Evolutionary conservation across 2,797 vertebrate genomes (phyloP), one percentile per base, ranked within the genome.

Genomic region (Dendrocincla fuliginosa): DNA sequence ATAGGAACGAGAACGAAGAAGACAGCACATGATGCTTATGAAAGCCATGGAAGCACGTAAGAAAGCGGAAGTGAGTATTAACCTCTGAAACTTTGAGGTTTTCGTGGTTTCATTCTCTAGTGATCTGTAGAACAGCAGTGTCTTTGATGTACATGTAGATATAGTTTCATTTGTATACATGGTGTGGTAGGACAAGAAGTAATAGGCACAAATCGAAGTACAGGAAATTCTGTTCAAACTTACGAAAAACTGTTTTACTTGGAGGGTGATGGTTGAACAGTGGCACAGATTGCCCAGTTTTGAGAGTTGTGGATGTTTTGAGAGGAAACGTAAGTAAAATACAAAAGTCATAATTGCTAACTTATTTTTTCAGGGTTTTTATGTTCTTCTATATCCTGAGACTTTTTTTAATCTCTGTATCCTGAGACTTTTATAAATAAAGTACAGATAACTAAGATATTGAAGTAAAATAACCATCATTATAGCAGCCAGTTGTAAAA

Each of bases 1-100:
- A 94, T 98, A 99, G 99, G 99, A 99, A 89, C 98, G 98, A 90
- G 99, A 99, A 95, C 98, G 99, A 95, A 98, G 99, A 77, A 97
- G 98, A 77, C 99, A 99, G 89, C 99, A 99, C 90, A 98, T 99
- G 98, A 99, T 99, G 98, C 98, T 99, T 65, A 98, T 99, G 98
- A 99, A 99, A 98, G 99, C 99, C 71, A 98, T 99, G 97, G 99
- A 99, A 92, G 98, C 99, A 53, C 98, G 99, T 83, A 99, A 99
- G 95, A 99, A 99, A 97, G 99, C 98, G 61, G 99, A 99, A 98
- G 99, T 99, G 97, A 96, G 98, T 98, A 67, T 91, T 60, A 75
- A 14, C n/a, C 55, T 89, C 57, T 81, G 53, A 44, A 79, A 87
- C 41, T 39, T 63, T 11, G 37, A 85, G 13, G 33, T 55, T 85